Base-by-base conservation (phyloP, 2,113 vertebrate species). In the Alethe diademata region DNA sequence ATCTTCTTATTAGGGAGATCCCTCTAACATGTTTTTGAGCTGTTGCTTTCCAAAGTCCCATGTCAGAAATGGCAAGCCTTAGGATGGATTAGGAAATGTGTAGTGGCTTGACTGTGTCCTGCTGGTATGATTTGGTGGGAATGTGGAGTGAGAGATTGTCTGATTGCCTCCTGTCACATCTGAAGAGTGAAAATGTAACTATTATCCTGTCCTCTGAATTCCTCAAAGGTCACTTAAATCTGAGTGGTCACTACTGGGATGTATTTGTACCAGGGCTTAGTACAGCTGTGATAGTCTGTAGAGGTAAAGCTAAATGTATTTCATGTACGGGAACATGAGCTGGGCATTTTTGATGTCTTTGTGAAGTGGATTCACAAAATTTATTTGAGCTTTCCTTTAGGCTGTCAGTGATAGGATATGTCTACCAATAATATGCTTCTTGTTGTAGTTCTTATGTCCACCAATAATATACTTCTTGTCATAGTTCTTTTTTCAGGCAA, bases 191-290 rank as follows among this genome's bases (percentile, higher is more conserved):
- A 94, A 88, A 79, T 58, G 43, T 93, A 84, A 82, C 78, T 96
- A 31, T 97, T 98, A 93, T 78, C 83, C 78, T 93, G 74, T 56
- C 84, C 86, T 92, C 57, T 94, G 73, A 87, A 86, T 94, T 97
- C 96, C 60, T 93, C 57, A 94, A 90, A 86, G 78, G 88, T 96
- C 95, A 76, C 93, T 98, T 95, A 96, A 97, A 97, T 97, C 93
- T 86, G 73, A 76, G 62, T 93, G 93, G 91, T 97, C 97, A 92
- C 95, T 95, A 62, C n/a, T 95, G 94, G 94, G 75, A 89, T 97
- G 94, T 96, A 92, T 53, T 92, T 95, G 91, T 71, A 92, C 88
- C 62, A 87, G 80, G 48, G 50, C 25, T 96, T 97, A 75, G 38
- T 89, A 61, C 50, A 4, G 14, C 43, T 92, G 75, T 96, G 86